phyloP scores from a whole-genome alignment of 2,797 vertebrate genomes.

The Coluber constrictor region DNA sequence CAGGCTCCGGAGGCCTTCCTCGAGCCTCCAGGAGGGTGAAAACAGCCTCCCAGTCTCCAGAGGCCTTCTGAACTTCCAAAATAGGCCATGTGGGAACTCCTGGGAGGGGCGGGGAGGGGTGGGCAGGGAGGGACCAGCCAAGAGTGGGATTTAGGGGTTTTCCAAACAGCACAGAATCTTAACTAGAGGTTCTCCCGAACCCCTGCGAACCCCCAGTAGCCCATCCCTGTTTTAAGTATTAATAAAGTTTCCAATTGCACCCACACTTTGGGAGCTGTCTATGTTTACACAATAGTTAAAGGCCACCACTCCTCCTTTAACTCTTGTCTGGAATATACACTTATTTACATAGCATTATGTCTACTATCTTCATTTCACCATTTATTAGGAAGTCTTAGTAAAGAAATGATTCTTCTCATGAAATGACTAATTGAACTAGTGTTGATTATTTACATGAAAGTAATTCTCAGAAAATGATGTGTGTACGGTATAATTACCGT shows the following conservation, averaged over 20 bases:
- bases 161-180: no score
- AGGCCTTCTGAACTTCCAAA: no score
- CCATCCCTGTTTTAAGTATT: neutral
- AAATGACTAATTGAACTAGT: neutral
- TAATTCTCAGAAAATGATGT: neutral
- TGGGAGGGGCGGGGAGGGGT: no score
- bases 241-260: neutral
- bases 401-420: neutral
- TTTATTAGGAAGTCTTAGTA: neutral
- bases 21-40: no score
- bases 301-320: neutral
- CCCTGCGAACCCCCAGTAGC: no score
- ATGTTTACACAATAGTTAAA: neutral
- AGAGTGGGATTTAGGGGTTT: no score
- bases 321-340: neutral
- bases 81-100: no score
- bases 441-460: neutral
- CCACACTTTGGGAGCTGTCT: neutral
- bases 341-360: neutral
- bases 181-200: no score
- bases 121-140: no score
- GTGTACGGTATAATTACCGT: neutral
- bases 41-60: no score
- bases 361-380: neutral
- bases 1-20: no score